phyloP scores from a whole-genome alignment of 2,797 vertebrate genomes.

The Silurus lanzhouensis region DNA sequence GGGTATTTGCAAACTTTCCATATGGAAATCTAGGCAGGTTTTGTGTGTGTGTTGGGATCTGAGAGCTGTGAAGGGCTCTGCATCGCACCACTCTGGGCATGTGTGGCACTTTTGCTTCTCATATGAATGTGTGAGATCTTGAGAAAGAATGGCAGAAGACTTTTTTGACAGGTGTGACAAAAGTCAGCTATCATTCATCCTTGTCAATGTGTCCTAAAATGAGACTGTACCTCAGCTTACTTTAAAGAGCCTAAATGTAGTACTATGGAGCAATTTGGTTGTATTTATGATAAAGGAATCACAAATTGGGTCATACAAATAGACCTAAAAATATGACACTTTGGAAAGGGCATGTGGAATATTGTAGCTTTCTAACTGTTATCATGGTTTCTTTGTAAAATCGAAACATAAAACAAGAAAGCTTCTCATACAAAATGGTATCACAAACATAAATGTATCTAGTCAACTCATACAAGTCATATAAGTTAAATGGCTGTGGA shows the following conservation, averaged over 20 bases:
- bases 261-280: background rate
- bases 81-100: constrained; percentile 70
- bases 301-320: background rate
- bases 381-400: background rate
- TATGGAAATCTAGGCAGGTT: constrained; percentile 75
- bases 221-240: background rate
- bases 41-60: constrained; percentile 57
- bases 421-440: background rate
- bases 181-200: constrained; percentile 74
- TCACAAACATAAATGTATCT: background rate
- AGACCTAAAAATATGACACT: background rate
- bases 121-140: constrained; percentile 70
- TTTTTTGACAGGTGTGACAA: constrained; percentile 80
- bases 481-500: background rate
- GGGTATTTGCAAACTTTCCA: constrained; percentile 82
- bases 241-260: background rate
- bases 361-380: background rate
- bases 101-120: constrained; percentile 71
- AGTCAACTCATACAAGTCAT: background rate
- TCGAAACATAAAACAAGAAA: background rate
- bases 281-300: background rate
- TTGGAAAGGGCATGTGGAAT: background rate
- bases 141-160: constrained; percentile 59
- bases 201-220: background rate
- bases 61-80: constrained; percentile 34